phyloP scores from a whole-genome alignment of 2,888 invertebrate genomes.

The Eristalis intricaria region DNA sequence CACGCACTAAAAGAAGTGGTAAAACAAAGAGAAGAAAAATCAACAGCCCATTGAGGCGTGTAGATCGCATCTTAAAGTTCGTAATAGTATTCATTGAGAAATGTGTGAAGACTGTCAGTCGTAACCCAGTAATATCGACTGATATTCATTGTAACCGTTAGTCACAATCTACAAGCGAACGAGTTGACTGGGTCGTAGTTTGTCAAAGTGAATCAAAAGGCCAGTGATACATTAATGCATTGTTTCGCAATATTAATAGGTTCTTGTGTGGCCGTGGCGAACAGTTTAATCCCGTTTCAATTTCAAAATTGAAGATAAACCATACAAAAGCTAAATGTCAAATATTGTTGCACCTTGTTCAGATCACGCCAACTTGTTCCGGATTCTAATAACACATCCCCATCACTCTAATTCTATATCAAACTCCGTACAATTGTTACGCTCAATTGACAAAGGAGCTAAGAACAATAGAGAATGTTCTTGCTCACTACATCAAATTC shows the following conservation, averaged over 20 bases:
- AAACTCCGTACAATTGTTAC: background rate
- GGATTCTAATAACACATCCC: slow-evolving; percentile 58
- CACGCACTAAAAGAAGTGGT: background rate
- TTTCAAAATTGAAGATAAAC: slow-evolving; percentile 6
- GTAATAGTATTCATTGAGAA: background rate
- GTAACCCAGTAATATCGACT: background rate
- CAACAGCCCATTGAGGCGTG: background rate
- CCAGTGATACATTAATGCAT: background rate
- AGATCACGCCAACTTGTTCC: slow-evolving; percentile 72
- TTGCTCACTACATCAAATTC: slow-evolving; percentile 73
- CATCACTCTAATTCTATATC: background rate
- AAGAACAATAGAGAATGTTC: slow-evolving; percentile 60
- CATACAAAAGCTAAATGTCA: slow-evolving; percentile 55
- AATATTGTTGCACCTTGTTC: slow-evolving; percentile 64
- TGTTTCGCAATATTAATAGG: background rate
- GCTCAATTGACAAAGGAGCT: background rate
- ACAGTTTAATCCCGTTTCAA: slow-evolving; percentile 2
- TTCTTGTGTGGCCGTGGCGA: too few species aligned
- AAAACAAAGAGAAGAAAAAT: background rate
- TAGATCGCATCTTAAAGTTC: background rate
- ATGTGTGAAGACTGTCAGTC: background rate
- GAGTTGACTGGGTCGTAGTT: slow-evolving; percentile 47
- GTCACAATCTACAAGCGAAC: slow-evolving; percentile 59
- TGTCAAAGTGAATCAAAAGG: slow-evolving; percentile 8
- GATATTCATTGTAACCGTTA: slow-evolving; percentile 30